Conservation (phyloP, 2,797 vertebrate genomes). For the Pachyuromys duprasi region DNA sequence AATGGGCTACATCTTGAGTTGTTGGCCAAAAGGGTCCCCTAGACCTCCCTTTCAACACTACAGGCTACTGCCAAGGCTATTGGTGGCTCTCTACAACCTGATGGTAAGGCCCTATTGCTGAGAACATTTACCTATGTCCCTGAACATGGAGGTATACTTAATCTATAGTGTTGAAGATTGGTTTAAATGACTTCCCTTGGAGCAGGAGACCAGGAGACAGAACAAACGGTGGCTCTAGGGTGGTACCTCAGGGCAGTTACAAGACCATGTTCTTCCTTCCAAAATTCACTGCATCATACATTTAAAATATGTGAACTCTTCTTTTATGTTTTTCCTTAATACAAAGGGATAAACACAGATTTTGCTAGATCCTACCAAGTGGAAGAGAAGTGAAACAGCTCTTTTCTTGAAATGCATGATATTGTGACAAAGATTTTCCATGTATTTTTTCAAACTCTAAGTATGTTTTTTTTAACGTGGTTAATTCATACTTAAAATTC, state of each 20-base stretch:
- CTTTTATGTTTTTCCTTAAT: background rate
- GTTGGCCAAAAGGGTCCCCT: background rate
- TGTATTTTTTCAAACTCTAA: background rate
- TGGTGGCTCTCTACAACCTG: background rate
- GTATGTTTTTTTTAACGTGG: constrained; percentile 15
- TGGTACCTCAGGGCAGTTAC: background rate
- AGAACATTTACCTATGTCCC: background rate
- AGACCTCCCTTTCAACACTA: background rate
- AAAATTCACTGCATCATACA: background rate
- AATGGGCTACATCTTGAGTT: background rate
- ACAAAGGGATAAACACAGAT: background rate
- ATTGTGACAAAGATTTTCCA: background rate
- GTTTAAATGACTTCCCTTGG: background rate
- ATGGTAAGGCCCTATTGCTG: background rate
- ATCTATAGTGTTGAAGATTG: background rate
- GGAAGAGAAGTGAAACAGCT: background rate
- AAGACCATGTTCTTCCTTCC: background rate
- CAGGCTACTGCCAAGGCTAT: background rate
- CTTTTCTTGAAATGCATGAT: background rate
- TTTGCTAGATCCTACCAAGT: background rate
- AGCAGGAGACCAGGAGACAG: background rate
- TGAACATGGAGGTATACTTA: background rate
- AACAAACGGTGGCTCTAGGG: background rate
- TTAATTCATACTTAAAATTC: constrained; percentile 5
- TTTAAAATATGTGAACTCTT: background rate